A percentile compares a stretch with the other conserved stretches of the same genome.
Conservation (phyloP, 1,140 invertebrate species). For the Heterodera carotae region DNA sequence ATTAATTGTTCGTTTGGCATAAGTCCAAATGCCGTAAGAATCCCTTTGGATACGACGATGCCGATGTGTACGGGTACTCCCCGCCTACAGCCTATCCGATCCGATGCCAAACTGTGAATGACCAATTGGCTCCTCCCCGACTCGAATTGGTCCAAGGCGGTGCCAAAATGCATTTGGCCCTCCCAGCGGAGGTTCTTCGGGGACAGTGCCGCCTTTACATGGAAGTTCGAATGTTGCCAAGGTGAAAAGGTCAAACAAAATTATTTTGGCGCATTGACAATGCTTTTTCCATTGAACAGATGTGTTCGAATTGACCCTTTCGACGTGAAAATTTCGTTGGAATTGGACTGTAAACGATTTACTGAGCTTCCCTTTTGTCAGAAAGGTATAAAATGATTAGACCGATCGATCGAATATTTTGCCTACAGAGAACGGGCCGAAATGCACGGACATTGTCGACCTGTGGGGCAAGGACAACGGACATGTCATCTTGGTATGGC, state of each 20-base stretch:
- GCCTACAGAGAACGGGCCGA: conserved; percentile 34
- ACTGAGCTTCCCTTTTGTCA: conserved; percentile 43
- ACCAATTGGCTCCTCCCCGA: conserved; percentile 40
- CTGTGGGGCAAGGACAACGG: conserved; percentile 54
- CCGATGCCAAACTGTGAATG: conserved; percentile 46
- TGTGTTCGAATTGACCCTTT: conserved; percentile 53
- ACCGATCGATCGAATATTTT: background rate
- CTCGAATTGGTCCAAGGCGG: conserved; percentile 53
- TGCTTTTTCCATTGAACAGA: conserved; percentile 17
- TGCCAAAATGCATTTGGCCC: conserved; percentile 46
- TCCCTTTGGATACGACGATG: conserved; percentile 44
- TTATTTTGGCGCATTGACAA: conserved; percentile 4
- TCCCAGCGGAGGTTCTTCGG: conserved; percentile 49
- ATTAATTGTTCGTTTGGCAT: background rate
- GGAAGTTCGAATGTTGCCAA: conserved; percentile 45
- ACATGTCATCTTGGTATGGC: conserved; percentile 46
- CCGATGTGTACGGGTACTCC: conserved; percentile 54
- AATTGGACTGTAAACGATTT: conserved; percentile 52
- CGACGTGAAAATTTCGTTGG: conserved; percentile 50
- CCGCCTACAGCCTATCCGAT: conserved; percentile 49
- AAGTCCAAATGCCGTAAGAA: conserved; percentile 4
- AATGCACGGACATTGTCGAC: conserved; percentile 51
- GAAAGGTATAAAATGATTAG: conserved; percentile 31
- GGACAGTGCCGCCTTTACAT: conserved; percentile 49
- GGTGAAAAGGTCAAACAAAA: conserved; percentile 16